Percentiles rank a stretch among this genome's conserved stretches.
Evolutionary conservation across 2,113 vertebrate species (phyloP).

Genomic region (Apodemus speciosus): DNA sequence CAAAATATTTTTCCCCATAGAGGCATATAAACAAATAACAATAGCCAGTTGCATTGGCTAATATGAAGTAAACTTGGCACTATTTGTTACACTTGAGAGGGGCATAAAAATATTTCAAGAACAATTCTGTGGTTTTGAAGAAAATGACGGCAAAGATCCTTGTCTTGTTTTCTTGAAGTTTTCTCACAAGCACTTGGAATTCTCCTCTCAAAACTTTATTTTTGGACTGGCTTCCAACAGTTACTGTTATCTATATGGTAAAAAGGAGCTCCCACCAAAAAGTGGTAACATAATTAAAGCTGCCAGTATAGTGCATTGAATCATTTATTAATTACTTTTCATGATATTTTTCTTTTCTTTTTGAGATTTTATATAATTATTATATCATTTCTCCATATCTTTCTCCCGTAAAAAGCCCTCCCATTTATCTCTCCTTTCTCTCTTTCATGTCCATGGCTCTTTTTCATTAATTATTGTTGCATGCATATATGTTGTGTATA

Average conservation of each 20-base stretch:
- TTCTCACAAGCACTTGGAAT: background rate
- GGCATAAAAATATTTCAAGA: background rate
- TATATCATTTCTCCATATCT: background rate
- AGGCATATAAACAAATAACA: background rate
- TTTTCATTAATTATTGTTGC: background rate
- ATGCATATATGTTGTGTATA: background rate
- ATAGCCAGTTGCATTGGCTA: background rate
- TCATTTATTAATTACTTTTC: background rate
- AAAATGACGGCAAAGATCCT: background rate
- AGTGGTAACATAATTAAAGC: background rate
- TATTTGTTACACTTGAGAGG: background rate
- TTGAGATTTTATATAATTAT: background rate
- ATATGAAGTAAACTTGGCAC: background rate
- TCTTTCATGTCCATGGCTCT: background rate
- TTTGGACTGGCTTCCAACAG: background rate
- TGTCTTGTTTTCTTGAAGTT: background rate
- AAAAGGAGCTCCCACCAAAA: background rate
- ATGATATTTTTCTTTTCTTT: background rate
- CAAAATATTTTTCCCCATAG: background rate
- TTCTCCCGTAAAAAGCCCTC: background rate
- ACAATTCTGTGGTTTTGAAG: background rate
- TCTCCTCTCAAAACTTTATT: background rate
- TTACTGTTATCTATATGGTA: background rate
- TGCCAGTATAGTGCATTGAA: background rate
- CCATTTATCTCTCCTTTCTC: background rate